Evolutionary conservation across 2,888 invertebrate genomes (phyloP), one percentile per base, ranked within the genome.

Genomic region (Odiellus spinosus): DNA sequence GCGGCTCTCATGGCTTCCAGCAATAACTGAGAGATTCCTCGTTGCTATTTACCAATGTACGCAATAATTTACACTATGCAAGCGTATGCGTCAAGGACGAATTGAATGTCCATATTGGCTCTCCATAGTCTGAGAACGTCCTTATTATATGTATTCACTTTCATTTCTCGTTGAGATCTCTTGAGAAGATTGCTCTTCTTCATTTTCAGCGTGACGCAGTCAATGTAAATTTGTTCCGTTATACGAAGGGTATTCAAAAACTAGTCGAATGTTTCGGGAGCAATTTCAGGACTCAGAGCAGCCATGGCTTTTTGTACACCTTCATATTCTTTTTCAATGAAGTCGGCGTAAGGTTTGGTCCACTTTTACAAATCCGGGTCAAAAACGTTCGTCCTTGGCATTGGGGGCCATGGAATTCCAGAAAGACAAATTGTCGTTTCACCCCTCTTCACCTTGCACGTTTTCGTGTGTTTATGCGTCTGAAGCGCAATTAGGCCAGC

Each of bases 81-180:
- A 40, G 60, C 58, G 55, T 61, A 63, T 34, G 57, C 52, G 55
- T 63, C 60, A 10, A 58, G 41, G 2, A 63, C 57, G 53, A 57
- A 64, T 48, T 65, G 64, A 14, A 61, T 53, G 53, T 64, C 64
- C 57, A 61, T 59, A 47, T 64, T 64, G 5, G 64, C 60, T 39
- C 52, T 33, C 55, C 55, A 57, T 8, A 61, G 44, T n/a, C 48
- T n/a, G 38, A 61, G 38, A 40, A 60, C 49, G 18, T 47, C 35
- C 8, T 14, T 14, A 46, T 59, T 60, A 47, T 58, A 62, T 2
- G 43, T 35, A 50, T 62, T 62, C 1, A 61, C 53, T 18, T 50
- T 49, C 2, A 45, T 44, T 11, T 50, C 55, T 33, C 49, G 41
- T 3, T 53, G 40, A n/a, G 26, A n/a, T 36, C 59, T 45, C 46